Conservation (phyloP, 2,113 vertebrate species). For the Madoqua kirkii region DNA sequence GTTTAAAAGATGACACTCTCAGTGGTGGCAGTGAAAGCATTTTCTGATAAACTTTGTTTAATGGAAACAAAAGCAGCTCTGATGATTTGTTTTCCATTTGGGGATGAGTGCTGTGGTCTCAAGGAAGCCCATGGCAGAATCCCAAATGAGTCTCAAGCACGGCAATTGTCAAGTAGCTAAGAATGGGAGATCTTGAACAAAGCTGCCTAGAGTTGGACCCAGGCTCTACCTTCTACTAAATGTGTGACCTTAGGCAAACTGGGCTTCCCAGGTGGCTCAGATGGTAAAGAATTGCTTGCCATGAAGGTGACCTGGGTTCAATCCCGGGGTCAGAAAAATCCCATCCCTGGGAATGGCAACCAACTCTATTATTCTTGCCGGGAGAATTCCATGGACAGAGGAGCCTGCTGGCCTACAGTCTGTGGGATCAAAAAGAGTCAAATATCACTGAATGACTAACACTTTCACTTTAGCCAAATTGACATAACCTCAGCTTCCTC, state of each 20-base stretch:
- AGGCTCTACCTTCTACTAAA: not conserved
- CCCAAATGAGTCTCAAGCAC: not conserved
- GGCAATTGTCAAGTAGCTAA: not conserved
- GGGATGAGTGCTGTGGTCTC: not conserved
- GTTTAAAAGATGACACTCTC: not conserved
- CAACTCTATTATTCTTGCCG: not conserved
- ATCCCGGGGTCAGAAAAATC: not conserved
- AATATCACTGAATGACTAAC: not conserved
- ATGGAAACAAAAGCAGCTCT: not conserved
- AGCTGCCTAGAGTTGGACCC: not conserved
- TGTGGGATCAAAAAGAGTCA: not conserved
- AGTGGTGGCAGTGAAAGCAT: not conserved
- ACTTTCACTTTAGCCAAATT: not conserved
- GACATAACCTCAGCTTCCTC: not conserved
- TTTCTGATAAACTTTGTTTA: not conserved
- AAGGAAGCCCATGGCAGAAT: not conserved
- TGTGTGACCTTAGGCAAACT: not conserved
- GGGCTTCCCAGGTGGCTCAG: not conserved
- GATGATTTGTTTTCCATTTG: not conserved
- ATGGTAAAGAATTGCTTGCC: not conserved
- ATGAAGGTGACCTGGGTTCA: not conserved
- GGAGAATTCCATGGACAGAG: not conserved
- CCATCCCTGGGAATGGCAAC: not conserved
- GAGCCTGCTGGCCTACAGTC: not conserved
- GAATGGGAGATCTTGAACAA: not conserved